Conservation (phyloP, 2,888 invertebrate genomes). For the Sinodicranocentrus sp. region DNA sequence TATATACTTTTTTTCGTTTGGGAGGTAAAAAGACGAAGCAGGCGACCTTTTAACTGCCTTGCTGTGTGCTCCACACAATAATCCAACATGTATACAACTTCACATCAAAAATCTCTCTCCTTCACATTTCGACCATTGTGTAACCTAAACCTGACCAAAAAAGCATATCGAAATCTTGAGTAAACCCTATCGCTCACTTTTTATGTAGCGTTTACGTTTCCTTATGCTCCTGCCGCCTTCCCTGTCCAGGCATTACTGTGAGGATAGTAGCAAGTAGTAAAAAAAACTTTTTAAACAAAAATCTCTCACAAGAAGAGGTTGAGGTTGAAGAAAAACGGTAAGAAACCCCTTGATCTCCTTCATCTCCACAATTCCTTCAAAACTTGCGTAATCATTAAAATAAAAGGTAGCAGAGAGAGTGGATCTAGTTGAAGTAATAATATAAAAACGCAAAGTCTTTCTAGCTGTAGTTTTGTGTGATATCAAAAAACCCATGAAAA, state of each 20-base stretch:
- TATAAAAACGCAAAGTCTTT: too few relatives aligned
- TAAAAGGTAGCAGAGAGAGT: constrained; percentile 15
- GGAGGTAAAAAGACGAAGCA: constrained; percentile 12
- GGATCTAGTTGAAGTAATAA: not conserved
- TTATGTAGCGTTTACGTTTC: constrained; percentile 22
- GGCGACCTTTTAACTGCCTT: constrained; percentile 31
- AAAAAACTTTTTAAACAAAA: constrained; percentile 18
- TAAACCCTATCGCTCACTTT: constrained; percentile 29
- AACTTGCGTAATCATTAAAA: constrained; percentile 29
- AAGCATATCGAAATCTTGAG: constrained; percentile 58
- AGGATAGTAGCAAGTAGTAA: not conserved
- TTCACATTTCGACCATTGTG: constrained; percentile 18
- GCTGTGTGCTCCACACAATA: not conserved
- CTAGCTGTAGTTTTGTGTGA: constrained; percentile 18
- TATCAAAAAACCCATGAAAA: constrained; percentile 29
- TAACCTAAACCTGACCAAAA: constrained; percentile 67
- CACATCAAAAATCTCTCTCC: constrained; percentile 19
- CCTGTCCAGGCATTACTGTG: constrained; percentile 1
- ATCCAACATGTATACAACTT: not conserved
- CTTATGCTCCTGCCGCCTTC: constrained; percentile 17
- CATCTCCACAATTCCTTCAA: not conserved
- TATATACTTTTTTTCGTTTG: constrained; percentile 13
- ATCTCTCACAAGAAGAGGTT: constrained; percentile 6
- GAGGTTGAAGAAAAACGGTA: constrained; percentile 10
- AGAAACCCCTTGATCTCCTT: constrained; percentile 17